Conservation (phyloP, 2,888 invertebrate genomes). For the Hirudinaria manillensis region DNA sequence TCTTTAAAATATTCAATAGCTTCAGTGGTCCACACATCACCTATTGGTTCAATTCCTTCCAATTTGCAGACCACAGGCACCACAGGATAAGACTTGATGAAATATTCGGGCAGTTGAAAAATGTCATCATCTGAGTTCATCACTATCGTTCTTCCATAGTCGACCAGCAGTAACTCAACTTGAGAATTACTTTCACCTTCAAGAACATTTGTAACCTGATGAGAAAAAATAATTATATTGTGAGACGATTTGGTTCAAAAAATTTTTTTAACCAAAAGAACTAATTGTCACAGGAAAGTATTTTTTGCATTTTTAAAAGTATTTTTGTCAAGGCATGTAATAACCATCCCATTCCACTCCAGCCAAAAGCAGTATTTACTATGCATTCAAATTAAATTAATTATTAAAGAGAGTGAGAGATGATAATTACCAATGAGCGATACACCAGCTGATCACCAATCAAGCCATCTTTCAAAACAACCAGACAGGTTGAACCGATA, state of each 20-base stretch:
- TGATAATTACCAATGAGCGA: too few species aligned
- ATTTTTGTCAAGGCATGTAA: too few species aligned
- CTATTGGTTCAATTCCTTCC: slow-evolving; percentile 1
- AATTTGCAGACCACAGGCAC: not conserved
- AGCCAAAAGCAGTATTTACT: too few species aligned
- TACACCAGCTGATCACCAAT: too few species aligned
- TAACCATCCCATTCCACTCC: too few species aligned
- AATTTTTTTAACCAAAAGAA: not conserved
- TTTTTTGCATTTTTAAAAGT: too few species aligned
- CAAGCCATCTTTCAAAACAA: not conserved
- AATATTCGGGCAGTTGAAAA: slow-evolving; percentile 1
- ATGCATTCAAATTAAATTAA: too few species aligned
- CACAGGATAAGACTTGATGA: not conserved
- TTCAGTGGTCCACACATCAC: not conserved
- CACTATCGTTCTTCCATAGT: slow-evolving; percentile 7
- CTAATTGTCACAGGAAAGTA: not conserved
- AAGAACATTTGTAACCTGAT: not conserved
- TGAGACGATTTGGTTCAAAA: not conserved
- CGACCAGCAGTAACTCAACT: not conserved
- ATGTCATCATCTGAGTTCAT: not conserved
- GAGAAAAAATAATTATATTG: not conserved
- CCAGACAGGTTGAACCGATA: not conserved
- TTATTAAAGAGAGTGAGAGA: too few species aligned
- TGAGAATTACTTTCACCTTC: not conserved
- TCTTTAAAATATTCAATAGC: not conserved